These are phyloP conservation scores for Girardia tigrina DNA, from an alignment of 2,888 invertebrate species.

Conservation along the genomic window DNA sequence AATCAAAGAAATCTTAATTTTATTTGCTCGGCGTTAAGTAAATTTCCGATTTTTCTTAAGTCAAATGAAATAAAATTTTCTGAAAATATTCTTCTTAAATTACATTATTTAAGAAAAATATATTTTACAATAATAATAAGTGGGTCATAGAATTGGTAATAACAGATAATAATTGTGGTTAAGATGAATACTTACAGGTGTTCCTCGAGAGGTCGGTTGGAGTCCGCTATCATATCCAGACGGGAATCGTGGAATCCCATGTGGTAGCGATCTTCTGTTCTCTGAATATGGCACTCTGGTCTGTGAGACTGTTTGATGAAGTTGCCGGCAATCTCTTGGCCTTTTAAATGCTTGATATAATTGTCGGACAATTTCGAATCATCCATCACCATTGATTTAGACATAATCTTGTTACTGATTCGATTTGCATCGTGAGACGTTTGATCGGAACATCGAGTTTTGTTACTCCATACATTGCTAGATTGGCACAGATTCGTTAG, in stretches of 20 bases:
- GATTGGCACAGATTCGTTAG: neutral
- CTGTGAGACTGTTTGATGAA: slow-evolving; percentile 12
- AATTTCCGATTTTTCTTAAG: no score
- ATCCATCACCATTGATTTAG: neutral
- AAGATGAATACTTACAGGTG: slow-evolving; percentile 67
- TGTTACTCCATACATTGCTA: neutral
- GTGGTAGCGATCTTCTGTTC: neutral
- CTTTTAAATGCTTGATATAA: slow-evolving; percentile 12
- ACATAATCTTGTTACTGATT: neutral
- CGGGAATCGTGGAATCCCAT: slow-evolving; percentile 8
- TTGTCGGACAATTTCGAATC: slow-evolving; percentile 8
- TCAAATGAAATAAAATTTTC: no score
- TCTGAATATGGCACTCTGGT: slow-evolving; percentile 23
- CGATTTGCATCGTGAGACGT: neutral
- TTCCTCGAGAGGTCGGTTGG: slow-evolving; percentile 66
- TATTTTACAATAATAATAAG: no score
- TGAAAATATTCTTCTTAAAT: no score
- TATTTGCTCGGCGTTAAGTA: no score
- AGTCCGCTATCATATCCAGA: slow-evolving; percentile 53
- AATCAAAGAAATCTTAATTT: no score
- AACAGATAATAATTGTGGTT: no score
- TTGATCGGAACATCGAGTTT: neutral
- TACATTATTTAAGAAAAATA: no score
- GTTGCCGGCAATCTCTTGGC: neutral
- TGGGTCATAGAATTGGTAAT: no score